Percentiles rank a stretch among this genome's conserved stretches.
Evolutionary conservation across 2,797 vertebrate species (phyloP).

Genomic region (Molossus alvarezi): DNA sequence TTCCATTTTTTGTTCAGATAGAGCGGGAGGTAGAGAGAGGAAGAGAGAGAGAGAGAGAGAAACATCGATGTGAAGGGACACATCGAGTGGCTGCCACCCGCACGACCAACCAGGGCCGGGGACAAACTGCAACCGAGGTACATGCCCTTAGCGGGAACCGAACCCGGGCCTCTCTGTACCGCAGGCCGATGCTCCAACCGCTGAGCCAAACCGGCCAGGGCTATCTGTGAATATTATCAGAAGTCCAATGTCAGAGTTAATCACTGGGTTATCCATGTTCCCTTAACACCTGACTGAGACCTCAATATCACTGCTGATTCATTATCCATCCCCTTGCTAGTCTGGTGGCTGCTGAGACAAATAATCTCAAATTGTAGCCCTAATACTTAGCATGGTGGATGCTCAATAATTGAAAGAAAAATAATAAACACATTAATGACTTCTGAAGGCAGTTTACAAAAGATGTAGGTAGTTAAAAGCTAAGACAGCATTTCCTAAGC

Average conservation of each 20-base stretch:
- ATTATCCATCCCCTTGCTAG: neutral
- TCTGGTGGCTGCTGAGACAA: neutral
- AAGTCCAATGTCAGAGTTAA: neutral
- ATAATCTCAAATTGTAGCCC: neutral
- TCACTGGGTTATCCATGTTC: neutral
- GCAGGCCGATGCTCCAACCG: too few species aligned
- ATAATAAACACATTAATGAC: neutral
- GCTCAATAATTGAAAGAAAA: neutral
- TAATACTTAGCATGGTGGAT: neutral
- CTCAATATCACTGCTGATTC: neutral
- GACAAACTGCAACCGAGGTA: too few species aligned
- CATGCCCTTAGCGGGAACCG: too few species aligned
- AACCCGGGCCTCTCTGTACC: too few species aligned
- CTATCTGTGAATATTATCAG: neutral
- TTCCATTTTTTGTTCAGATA: too few species aligned
- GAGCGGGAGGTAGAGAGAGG: too few species aligned
- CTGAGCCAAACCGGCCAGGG: too few species aligned
- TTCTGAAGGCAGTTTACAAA: constrained; percentile 18
- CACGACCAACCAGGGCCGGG: too few species aligned
- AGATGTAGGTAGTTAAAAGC: neutral
- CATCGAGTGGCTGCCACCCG: too few species aligned
- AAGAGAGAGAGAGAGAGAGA: too few species aligned
- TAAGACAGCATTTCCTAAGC: constrained; percentile 39
- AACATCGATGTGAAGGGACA: too few species aligned
- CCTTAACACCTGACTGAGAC: neutral